Base-by-base conservation (phyloP, 2,113 vertebrate genomes). In the Conger conger region DNA sequence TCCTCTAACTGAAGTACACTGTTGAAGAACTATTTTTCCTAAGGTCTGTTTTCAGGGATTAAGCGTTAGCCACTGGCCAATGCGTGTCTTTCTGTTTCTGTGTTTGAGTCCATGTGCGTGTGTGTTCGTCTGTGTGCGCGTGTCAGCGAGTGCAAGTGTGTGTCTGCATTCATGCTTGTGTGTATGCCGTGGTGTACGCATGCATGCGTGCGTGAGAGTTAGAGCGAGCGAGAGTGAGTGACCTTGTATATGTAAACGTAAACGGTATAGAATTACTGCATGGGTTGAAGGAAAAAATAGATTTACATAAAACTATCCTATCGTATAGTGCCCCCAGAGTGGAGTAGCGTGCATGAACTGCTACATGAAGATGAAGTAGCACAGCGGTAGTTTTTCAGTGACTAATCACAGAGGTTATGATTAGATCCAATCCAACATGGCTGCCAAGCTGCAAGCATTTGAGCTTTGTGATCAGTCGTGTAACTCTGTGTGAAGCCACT, bases 121-220 rank as follows among this genome's bases (percentile, higher is more conserved):
- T 53, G 73, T 7, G 86, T 79, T 80, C 78, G 82, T 57, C 2
- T 50, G 45, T 54, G 42, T 84, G 73, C 54, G 73, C 63, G 5
- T 82, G 35, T 78, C 50, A 6, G 57, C 9, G 57, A 1, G 4
- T 30, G 30, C 45, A 27, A n/a, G 76, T 7, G 6, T 45, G 36
- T 63, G 17, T 8, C 45, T 50, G 40, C 40, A 42, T 3, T 3
- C 40, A 42, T 42, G 9, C 40, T 42, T 42, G 40, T 42, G 9
- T 9, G 9, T 42, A 9, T 3, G n/a, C n/a, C n/a, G n/a, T n/a
- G n/a, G n/a, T n/a, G n/a, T n/a, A n/a, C n/a, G n/a, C n/a, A n/a
- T n/a, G n/a, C n/a, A n/a, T n/a, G n/a, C n/a, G n/a, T n/a, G n/a
- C n/a, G n/a, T n/a, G n/a, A n/a, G n/a, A n/a, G n/a, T n/a, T n/a